Percentiles rank a stretch among this genome's conserved stretches.
Evolutionary conservation across 2,113 vertebrate genomes (phyloP).

Genomic region (Cromileptes altivelis): DNA sequence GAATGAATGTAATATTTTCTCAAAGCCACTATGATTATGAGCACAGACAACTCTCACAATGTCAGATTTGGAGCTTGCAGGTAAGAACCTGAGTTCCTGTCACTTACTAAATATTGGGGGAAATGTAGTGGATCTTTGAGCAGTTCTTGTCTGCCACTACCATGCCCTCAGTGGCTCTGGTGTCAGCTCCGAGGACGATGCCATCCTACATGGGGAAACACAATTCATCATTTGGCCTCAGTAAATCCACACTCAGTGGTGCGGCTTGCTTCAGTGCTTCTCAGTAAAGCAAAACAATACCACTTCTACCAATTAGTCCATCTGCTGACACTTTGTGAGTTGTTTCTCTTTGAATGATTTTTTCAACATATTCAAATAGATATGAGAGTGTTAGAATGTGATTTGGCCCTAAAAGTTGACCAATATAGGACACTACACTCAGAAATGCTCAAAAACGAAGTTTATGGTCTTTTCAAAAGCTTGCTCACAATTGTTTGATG

Average conservation of each 20-base stretch:
- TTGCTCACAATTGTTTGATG: too few species aligned
- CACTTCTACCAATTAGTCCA: neutral
- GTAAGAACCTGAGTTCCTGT: neutral
- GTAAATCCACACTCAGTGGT: neutral
- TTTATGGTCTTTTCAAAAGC: too few species aligned
- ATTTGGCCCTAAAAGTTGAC: too few species aligned
- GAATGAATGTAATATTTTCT: neutral
- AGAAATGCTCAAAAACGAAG: too few species aligned
- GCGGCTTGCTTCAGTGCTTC: neutral
- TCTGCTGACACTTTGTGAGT: neutral
- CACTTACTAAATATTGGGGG: constrained; percentile 97
- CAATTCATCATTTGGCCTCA: neutral
- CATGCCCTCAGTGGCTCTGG: constrained; percentile 96
- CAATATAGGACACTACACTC: too few species aligned
- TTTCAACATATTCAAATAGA: too few species aligned
- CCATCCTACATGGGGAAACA: constrained; percentile 87
- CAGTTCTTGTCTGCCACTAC: constrained; percentile 98
- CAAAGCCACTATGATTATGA: neutral
- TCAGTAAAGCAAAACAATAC: neutral
- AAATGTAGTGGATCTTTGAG: constrained; percentile 98
- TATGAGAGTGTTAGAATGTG: too few species aligned
- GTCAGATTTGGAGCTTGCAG: neutral
- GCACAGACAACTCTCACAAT: neutral
- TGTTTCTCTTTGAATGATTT: too few species aligned
- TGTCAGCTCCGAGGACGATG: constrained; percentile 94